A percentile compares a stretch with the other conserved stretches of the same genome.
These are phyloP conservation scores for Temnopleurus reevesii DNA, from an alignment of 53 echinoderm and acorn worm species.

Conservation along the genomic window DNA sequence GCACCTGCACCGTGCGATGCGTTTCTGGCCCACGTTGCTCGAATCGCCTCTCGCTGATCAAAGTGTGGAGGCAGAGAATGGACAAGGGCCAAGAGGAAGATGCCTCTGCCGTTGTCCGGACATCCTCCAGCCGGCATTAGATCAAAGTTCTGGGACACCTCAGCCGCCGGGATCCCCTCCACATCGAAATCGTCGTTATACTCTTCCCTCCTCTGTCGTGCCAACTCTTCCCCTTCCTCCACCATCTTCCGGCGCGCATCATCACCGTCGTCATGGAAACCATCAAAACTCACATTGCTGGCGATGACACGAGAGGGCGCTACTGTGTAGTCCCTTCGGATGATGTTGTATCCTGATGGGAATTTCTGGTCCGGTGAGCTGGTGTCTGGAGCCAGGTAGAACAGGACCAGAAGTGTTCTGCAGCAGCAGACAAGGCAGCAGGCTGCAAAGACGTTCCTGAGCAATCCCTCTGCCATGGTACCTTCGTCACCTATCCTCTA, in stretches of 20 bases:
- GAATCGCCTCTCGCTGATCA: conserved; percentile 69
- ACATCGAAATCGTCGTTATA: neutral
- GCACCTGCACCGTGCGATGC: conserved; percentile 40
- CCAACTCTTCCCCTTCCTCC: neutral
- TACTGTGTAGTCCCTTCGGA: neutral
- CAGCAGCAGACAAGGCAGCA: conserved; percentile 58
- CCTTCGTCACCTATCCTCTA: neutral
- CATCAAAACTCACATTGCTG: neutral
- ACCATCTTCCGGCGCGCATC: conserved; percentile 18
- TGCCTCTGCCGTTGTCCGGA: conserved; percentile 39
- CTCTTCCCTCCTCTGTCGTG: neutral
- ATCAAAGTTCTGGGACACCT: conserved; percentile 59
- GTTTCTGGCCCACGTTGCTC: conserved; percentile 66
- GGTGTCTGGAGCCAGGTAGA: conserved; percentile 65
- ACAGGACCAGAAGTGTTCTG: conserved; percentile 61
- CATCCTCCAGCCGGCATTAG: conserved; percentile 56
- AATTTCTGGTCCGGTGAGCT: conserved; percentile 32
- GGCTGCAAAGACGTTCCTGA: conserved; percentile 43
- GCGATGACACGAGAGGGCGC: neutral
- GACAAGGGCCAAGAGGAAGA: conserved; percentile 69
- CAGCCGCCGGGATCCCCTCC: neutral
- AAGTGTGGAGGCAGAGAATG: conserved; percentile 68
- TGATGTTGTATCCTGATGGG: neutral
- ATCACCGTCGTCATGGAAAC: conserved; percentile 32
- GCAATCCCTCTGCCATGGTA: conserved; percentile 38